Percentiles rank a stretch among this genome's conserved stretches.
Conservation (phyloP, 2,888 invertebrate genomes). For the Julus scandinavius region DNA sequence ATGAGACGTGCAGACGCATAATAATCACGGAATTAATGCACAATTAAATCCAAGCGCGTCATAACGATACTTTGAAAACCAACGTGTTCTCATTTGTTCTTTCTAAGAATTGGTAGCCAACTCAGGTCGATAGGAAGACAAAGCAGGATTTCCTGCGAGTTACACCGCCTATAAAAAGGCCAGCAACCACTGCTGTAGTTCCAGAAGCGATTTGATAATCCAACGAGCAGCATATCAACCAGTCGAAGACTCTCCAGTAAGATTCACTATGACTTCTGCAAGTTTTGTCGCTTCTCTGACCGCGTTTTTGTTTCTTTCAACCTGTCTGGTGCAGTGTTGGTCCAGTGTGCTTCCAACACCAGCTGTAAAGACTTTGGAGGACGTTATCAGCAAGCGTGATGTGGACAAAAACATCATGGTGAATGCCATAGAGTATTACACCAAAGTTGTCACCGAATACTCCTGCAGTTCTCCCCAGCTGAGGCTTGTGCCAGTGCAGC, state of each 20-base stretch:
- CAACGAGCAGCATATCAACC: too few species aligned
- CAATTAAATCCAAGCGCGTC: too few species aligned
- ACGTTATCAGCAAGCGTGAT: neutral
- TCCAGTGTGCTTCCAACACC: neutral
- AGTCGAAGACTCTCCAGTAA: neutral
- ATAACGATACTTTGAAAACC: too few species aligned
- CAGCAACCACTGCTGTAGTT: too few species aligned
- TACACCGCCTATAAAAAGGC: too few species aligned
- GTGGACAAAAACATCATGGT: neutral
- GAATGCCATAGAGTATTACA: slow-evolving; percentile 41
- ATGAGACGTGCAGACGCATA: too few species aligned
- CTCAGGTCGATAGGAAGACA: too few species aligned
- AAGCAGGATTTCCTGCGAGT: too few species aligned
- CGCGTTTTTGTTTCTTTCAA: neutral
- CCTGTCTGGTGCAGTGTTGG: neutral
- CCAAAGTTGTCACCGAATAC: neutral
- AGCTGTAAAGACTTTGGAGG: neutral
- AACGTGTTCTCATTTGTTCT: too few species aligned
- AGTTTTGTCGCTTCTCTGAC: neutral
- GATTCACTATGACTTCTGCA: neutral
- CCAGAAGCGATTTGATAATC: too few species aligned
- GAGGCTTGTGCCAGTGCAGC: slow-evolving; percentile 41
- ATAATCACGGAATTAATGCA: too few species aligned
- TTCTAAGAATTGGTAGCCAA: too few species aligned
- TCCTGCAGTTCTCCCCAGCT: slow-evolving; percentile 9